Evolutionary conservation across 2,797 vertebrate genomes (phyloP), one percentile per base, ranked within the genome.

Genomic region (Buphagus erythrorhynchus): DNA sequence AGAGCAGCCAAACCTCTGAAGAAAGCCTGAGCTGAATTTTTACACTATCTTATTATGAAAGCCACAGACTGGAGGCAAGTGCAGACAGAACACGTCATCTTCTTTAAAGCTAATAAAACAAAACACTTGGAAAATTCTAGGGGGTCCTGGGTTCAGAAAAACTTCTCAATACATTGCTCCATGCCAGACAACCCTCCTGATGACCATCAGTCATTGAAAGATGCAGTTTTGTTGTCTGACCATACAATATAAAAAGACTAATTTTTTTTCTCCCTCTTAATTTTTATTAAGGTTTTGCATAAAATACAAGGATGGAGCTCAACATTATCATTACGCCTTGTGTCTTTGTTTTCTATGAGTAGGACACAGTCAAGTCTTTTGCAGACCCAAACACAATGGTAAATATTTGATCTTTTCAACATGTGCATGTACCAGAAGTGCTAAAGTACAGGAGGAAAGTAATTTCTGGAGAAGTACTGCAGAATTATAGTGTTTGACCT

Each of bases 351-450:
- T 69, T 51, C 40, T 38, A 24, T 16, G 10, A 69, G 21, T 6
- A 25, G 7, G 16, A 57, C 13, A 57, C 10, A 68, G 8, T 46
- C 35, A 67, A 63, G 55, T 25, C 51, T 75, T 80, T 58, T 75
- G 13, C 21, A 81, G 31, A 16, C 6, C 25, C 35, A 40, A 1
- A 54, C 5, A 45, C 4, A 9, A 65, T 9, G 22, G 16, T 31
- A 72, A 51, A 69, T 36, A 12, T 58, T 87, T 82, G 33, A 86
- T 43, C 40, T 90, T 76, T 51, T 59, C 29, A 57, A 62, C 4
- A 9, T 1, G 2, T 17, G 2, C 5, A 24, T 4, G 7, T 5
- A 9, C 24, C 33, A 66, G 17, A 65, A 81, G 35, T 8, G 5
- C 66, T 67, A 62, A 33, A 68, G 21, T 7, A 33, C 7, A 28